Percentiles rank a stretch among this genome's conserved stretches.
Conservation (phyloP, 2,797 vertebrate genomes). For the Linurgus olivaceus region DNA sequence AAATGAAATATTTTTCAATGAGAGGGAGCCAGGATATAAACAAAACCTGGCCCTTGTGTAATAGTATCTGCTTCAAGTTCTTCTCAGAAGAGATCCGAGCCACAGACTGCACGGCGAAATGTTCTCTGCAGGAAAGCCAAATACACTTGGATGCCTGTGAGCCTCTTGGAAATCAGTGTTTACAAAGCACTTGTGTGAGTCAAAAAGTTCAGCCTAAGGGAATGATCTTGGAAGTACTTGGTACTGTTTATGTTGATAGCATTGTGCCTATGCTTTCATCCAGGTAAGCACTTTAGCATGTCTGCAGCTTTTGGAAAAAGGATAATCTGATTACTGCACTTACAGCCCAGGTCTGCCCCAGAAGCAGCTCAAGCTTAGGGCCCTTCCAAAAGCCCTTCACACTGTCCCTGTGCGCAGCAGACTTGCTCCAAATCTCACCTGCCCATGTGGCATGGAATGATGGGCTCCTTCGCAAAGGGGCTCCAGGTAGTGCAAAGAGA, state of each 20-base stretch:
- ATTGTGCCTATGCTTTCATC: neutral
- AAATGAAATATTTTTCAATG: slow-evolving; percentile 67
- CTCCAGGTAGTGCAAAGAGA: neutral
- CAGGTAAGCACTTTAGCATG: neutral
- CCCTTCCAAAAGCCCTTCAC: neutral
- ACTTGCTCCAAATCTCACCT: neutral
- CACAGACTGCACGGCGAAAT: neutral
- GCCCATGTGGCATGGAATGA: accelerated
- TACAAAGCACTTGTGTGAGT: neutral
- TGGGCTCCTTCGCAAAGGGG: accelerated
- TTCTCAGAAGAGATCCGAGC: slow-evolving; percentile 29
- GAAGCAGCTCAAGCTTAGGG: neutral
- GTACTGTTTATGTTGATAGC: neutral
- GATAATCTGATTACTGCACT: neutral
- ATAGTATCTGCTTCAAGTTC: slow-evolving; percentile 38
- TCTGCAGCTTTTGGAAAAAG: neutral
- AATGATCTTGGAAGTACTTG: neutral
- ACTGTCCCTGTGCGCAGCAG: neutral
- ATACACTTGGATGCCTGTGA: neutral
- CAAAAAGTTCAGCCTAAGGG: neutral
- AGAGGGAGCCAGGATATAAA: slow-evolving; percentile 52
- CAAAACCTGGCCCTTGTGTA: slow-evolving; percentile 31
- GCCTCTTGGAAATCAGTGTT: slow-evolving; percentile 9
- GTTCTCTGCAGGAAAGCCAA: neutral
- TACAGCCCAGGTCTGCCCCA: neutral